A percentile compares a stretch with the other conserved stretches of the same genome.
These are phyloP conservation scores for Tachuris rubrigastra DNA, from an alignment of 2,113 vertebrate species.

Conservation along the genomic window DNA sequence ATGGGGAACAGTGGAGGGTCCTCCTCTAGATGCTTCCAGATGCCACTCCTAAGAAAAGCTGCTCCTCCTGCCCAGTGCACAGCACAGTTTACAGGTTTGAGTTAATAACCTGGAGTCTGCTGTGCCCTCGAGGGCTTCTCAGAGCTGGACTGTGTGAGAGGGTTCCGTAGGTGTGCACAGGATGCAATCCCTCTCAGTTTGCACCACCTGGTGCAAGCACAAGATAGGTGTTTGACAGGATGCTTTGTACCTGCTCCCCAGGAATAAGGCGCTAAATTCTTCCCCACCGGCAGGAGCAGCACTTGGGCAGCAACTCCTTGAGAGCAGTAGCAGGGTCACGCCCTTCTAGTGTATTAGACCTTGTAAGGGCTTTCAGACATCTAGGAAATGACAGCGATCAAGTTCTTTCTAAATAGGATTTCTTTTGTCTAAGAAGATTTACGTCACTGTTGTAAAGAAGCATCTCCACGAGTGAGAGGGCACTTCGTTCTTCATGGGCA, in stretches of 20 bases:
- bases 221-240: not conserved
- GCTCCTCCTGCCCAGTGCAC: not conserved
- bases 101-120: not conserved
- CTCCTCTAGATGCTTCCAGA: not conserved
- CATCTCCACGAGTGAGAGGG: not conserved
- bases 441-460: not conserved
- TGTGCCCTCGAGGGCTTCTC: not conserved
- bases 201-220: not conserved
- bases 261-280: not conserved
- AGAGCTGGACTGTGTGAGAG: not conserved
- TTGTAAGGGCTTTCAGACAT: not conserved
- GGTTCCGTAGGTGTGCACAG: fast-evolving
- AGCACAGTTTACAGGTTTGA: not conserved
- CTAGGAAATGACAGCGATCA: not conserved
- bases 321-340: not conserved
- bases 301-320: not conserved
- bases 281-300: not conserved
- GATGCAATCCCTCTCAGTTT: not conserved
- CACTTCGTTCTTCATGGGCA: not conserved
- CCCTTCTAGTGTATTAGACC: not conserved
- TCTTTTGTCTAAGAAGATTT: not conserved
- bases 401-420: not conserved
- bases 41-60: not conserved
- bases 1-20: not conserved
- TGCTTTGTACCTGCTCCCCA: not conserved